Percentiles rank a stretch among this genome's conserved stretches.
Evolutionary conservation across 2,888 invertebrate genomes (phyloP).

Genomic region (Penaeus monodon): DNA sequence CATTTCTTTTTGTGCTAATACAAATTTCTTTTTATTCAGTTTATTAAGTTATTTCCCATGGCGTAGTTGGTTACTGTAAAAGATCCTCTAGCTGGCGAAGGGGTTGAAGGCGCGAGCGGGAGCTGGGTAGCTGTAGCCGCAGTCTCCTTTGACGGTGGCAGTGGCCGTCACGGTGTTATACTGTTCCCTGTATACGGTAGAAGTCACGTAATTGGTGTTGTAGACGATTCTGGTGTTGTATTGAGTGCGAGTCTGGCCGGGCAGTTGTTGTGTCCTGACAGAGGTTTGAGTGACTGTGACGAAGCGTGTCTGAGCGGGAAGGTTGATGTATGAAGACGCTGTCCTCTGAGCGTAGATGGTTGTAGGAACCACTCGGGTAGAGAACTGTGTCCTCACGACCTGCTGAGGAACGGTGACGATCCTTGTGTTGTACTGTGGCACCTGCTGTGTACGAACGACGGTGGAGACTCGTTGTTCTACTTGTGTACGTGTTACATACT

Average conservation of each 20-base stretch:
- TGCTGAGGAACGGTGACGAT: constrained; percentile 20
- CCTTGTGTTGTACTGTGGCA: constrained; percentile 23
- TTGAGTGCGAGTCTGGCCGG: constrained; percentile 33
- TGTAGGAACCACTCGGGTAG: constrained; percentile 20
- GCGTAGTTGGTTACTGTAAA: too few relatives aligned
- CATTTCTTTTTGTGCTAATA: too few relatives aligned
- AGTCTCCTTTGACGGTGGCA: constrained; percentile 2
- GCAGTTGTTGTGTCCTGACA: neutral
- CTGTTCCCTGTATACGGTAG: constrained; percentile 51
- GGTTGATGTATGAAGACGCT: constrained; percentile 12
- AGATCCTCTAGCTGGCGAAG: too few relatives aligned
- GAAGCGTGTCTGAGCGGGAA: neutral
- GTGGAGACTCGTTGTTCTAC: constrained; percentile 24
- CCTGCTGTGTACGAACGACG: neutral
- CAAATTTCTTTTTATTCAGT: too few relatives aligned
- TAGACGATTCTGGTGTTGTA: constrained; percentile 50
- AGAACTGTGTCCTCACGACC: constrained; percentile 3
- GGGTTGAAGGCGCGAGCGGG: too few relatives aligned
- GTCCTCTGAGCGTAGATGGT: constrained; percentile 18
- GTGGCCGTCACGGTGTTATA: constrained; percentile 50
- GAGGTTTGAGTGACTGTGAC: constrained; percentile 26
- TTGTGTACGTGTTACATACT: constrained; percentile 18
- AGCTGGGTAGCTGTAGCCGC: too few relatives aligned
- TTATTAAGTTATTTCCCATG: too few relatives aligned
- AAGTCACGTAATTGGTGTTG: constrained; percentile 57